These are phyloP conservation scores for Agelastica alni DNA, from an alignment of 2,888 invertebrate species.

Conservation along the genomic window DNA sequence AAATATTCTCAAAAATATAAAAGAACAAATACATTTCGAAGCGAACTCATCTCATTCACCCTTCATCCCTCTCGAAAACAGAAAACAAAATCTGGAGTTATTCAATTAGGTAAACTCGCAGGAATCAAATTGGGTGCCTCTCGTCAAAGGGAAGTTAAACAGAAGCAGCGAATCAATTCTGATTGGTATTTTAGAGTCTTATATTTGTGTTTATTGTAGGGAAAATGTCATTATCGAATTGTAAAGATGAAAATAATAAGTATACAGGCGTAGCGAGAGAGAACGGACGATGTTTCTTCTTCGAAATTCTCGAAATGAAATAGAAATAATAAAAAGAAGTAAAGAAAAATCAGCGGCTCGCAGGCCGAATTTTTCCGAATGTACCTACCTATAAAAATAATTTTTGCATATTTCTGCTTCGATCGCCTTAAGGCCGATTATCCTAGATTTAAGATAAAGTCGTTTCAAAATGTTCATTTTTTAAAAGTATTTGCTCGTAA, in stretches of 20 bases:
- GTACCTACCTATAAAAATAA: too few species aligned
- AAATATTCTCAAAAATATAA: too few species aligned
- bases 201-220: slow-evolving; percentile 42
- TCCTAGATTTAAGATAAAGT: too few species aligned
- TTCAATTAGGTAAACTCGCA: slow-evolving; percentile 32
- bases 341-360: slow-evolving; percentile 46
- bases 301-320: slow-evolving; percentile 50
- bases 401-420: too few species aligned
- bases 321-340: slow-evolving; percentile 58
- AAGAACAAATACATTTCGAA: too few species aligned
- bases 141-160: slow-evolving; percentile 35
- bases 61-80: neutral
- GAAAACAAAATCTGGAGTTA: slow-evolving; percentile 23
- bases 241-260: slow-evolving; percentile 49
- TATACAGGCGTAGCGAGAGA: slow-evolving; percentile 47
- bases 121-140: slow-evolving; percentile 24
- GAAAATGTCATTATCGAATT: slow-evolving; percentile 48
- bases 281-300: slow-evolving; percentile 39
- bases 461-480: too few species aligned
- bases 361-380: neutral
- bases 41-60: too few species aligned
- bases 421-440: too few species aligned
- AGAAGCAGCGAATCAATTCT: slow-evolving; percentile 35
- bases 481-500: too few species aligned
- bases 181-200: slow-evolving; percentile 37